phyloP scores from a whole-genome alignment of 2,113 vertebrate species.

The Falco punctatus region DNA sequence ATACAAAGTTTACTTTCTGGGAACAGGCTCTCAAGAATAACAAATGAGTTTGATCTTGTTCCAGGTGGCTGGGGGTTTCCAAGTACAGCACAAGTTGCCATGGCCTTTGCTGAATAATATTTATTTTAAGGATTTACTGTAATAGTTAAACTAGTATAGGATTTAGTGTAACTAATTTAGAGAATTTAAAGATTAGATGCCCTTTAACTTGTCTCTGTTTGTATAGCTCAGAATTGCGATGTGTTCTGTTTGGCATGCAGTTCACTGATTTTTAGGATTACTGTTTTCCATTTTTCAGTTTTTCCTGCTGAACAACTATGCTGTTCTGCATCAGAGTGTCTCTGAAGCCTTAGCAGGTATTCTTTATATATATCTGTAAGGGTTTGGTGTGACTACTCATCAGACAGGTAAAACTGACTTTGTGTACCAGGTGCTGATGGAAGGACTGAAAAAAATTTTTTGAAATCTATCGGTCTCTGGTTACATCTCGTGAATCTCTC shows the following conservation, averaged over 20 bases:
- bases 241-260: background rate
- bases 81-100: background rate
- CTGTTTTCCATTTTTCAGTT: background rate
- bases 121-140: slow-evolving; percentile 40
- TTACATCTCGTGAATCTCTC: background rate
- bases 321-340: background rate
- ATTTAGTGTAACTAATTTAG: slow-evolving; percentile 35
- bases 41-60: background rate
- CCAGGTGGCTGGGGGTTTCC: background rate
- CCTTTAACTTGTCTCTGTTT: slow-evolving; percentile 31
- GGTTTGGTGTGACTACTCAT: background rate
- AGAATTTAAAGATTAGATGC: slow-evolving; percentile 11
- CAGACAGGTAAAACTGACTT: background rate
- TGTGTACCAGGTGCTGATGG: background rate
- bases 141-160: slow-evolving; percentile 8
- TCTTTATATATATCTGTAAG: background rate
- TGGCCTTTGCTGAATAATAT: slow-evolving; percentile 44
- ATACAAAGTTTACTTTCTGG: background rate
- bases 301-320: background rate
- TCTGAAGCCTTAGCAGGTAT: background rate
- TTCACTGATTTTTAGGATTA: background rate
- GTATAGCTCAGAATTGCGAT: background rate
- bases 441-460: background rate
- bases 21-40: slow-evolving; percentile 10
- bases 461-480: background rate